A percentile compares a stretch with the other conserved stretches of the same genome.
These are phyloP conservation scores for Tragopan temminckii DNA, from an alignment of 2,797 vertebrate genomes.

Conservation along the genomic window DNA sequence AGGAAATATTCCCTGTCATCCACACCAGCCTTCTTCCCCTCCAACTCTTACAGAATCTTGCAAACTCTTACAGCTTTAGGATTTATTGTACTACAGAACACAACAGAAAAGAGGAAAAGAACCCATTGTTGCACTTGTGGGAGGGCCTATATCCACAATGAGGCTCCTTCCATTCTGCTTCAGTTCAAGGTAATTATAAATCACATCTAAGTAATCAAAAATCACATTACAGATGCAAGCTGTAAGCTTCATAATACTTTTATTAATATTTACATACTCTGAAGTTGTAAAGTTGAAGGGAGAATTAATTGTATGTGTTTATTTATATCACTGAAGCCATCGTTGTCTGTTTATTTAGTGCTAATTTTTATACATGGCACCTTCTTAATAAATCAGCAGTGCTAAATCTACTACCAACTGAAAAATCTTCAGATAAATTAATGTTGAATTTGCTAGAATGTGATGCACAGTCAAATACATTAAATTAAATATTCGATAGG, in stretches of 20 bases:
- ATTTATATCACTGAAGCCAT: slow-evolving; percentile 27
- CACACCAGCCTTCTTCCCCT: no score
- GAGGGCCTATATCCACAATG: fast-evolving
- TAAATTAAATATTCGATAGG: neutral
- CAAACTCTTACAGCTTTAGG: neutral
- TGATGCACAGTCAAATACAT: neutral
- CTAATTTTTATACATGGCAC: slow-evolving; percentile 3
- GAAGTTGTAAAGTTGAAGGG: slow-evolving; percentile 6
- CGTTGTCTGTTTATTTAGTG: slow-evolving; percentile 1
- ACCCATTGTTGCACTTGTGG: fast-evolving
- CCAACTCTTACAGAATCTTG: neutral
- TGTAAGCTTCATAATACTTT: neutral
- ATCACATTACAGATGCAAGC: neutral
- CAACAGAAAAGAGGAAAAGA: neutral
- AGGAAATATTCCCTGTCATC: no score
- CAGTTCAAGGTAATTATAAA: no score
- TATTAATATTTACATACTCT: slow-evolving; percentile 14
- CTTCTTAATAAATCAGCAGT: neutral
- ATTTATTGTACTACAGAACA: neutral
- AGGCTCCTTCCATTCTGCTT: neutral
- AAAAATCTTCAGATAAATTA: slow-evolving; percentile 38
- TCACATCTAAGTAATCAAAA: neutral
- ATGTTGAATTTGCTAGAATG: slow-evolving; percentile 10
- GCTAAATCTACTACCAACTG: neutral
- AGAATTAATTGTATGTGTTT: neutral